Conservation (phyloP, 2,113 vertebrate genomes). For the Siniperca knerii region DNA sequence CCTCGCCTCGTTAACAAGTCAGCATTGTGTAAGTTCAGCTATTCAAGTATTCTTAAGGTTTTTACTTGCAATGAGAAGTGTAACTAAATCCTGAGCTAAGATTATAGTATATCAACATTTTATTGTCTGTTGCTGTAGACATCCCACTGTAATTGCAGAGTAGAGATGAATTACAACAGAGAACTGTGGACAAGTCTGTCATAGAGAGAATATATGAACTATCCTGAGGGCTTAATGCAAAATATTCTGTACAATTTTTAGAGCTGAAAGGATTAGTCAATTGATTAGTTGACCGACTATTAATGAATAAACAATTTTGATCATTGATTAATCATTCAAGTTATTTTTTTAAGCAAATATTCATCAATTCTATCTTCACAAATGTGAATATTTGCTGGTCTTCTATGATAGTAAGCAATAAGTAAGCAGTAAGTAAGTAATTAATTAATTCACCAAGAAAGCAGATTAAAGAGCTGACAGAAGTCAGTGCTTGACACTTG, state of each 20-base stretch:
- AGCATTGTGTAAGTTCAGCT: slow-evolving; percentile 30
- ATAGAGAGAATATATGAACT: background rate
- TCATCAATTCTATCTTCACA: background rate
- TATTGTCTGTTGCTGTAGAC: slow-evolving; percentile 2
- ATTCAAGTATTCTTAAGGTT: background rate
- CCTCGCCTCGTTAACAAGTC: slow-evolving; percentile 14
- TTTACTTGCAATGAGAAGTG: background rate
- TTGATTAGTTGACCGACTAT: background rate
- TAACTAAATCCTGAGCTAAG: slow-evolving; percentile 6
- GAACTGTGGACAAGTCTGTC: background rate
- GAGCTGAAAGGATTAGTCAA: background rate
- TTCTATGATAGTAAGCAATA: no score
- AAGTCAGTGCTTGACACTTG: background rate
- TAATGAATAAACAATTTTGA: background rate
- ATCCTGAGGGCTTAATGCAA: background rate
- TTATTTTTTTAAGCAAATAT: background rate
- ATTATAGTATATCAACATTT: slow-evolving; percentile 4
- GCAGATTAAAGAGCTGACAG: background rate
- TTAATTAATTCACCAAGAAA: background rate
- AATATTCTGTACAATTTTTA: background rate
- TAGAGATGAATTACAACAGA: background rate
- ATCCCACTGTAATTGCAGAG: slow-evolving; percentile 10
- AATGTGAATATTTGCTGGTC: background rate
- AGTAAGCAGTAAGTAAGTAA: no score
- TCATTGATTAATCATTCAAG: background rate